phyloP scores from a whole-genome alignment of 2,888 invertebrate species.

The Chrysolina americana region DNA sequence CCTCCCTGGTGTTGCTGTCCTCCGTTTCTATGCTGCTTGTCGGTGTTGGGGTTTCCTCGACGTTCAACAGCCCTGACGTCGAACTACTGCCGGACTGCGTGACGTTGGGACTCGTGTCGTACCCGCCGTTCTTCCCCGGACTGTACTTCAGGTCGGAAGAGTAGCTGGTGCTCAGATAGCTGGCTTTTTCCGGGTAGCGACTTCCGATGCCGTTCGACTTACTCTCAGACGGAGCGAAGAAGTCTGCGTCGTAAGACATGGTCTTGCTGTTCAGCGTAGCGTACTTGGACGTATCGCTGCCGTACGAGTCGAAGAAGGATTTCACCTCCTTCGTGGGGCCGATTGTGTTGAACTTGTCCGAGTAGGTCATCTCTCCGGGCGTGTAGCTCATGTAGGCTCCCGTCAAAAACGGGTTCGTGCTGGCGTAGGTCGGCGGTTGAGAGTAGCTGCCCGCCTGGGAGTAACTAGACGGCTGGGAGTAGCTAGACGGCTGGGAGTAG shows the following conservation, averaged over 20 bases:
- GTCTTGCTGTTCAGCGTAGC: constrained; percentile 58
- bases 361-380: constrained; percentile 58
- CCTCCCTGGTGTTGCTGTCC: constrained; percentile 72
- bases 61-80: constrained; percentile 59
- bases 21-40: constrained; percentile 75
- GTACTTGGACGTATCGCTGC: constrained; percentile 60
- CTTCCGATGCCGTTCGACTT: constrained; percentile 63
- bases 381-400: constrained; percentile 68
- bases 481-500: constrained; percentile 62
- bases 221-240: constrained; percentile 54
- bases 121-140: constrained; percentile 57
- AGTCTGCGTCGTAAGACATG: constrained; percentile 55
- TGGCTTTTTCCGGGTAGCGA: constrained; percentile 62
- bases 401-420: constrained; percentile 76
- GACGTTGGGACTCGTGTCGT: constrained; percentile 61
- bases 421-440: constrained; percentile 68
- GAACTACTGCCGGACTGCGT: constrained; percentile 51
- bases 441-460: constrained; percentile 63
- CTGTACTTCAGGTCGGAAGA: constrained; percentile 61
- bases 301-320: constrained; percentile 64
- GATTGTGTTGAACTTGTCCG: constrained; percentile 67
- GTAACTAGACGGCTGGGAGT: constrained; percentile 70
- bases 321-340: constrained; percentile 63
- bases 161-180: constrained; percentile 62
- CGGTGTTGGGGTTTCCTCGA: constrained; percentile 73